Evolutionary conservation across 1,140 invertebrate genomes (phyloP).

Genomic region (Akabosia matsudoensis): DNA sequence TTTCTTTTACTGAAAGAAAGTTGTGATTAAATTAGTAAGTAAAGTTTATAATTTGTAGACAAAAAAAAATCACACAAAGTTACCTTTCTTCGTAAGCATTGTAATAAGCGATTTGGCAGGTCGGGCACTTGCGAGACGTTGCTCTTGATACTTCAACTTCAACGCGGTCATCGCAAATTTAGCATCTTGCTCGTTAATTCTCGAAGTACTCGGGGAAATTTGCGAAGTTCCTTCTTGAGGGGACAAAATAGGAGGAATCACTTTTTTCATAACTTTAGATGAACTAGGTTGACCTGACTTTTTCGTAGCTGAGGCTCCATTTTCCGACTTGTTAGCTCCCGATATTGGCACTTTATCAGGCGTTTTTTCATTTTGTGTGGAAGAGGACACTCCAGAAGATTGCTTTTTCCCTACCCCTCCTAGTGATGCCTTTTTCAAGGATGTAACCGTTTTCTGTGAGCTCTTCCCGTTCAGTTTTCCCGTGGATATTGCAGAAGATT

Average conservation of each 20-base stretch:
- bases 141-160: conserved; percentile 64
- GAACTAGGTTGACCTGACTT: background rate
- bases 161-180: conserved; percentile 58
- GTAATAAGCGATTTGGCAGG: conserved; percentile 46
- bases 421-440: conserved; percentile 9
- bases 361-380: background rate
- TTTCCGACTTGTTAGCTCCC: no score
- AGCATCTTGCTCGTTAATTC: conserved; percentile 46
- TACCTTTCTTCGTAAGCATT: conserved; percentile 49
- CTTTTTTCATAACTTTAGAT: conserved; percentile 15
- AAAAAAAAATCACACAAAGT: conserved; percentile 5
- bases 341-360: background rate
- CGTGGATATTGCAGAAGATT: background rate
- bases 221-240: background rate
- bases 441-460: no score
- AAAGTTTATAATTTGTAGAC: background rate
- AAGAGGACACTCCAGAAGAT: background rate
- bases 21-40: background rate
- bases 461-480: conserved; percentile 49
- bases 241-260: background rate
- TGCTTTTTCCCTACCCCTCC: background rate
- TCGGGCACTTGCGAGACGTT: conserved; percentile 59
- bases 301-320: background rate
- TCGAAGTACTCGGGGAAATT: background rate
- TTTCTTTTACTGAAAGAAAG: conserved; percentile 45